phyloP scores from a whole-genome alignment of 2,797 vertebrate species.

The Anomalospiza imberbis region DNA sequence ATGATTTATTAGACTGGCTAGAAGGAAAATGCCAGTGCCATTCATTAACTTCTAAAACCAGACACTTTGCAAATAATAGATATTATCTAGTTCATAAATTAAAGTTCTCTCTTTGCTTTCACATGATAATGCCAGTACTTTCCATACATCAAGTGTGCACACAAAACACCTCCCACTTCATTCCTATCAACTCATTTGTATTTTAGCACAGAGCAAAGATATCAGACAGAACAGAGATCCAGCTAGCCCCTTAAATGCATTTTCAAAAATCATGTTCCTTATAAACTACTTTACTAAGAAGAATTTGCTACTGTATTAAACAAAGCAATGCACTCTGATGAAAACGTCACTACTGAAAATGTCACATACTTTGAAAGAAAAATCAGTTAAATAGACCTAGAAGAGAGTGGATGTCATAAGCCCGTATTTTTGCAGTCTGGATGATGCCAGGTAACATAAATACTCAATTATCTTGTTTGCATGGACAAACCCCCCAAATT shows the following conservation, averaged over 20 bases:
- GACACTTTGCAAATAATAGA: background rate
- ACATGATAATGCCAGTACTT: background rate
- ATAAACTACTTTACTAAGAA: background rate
- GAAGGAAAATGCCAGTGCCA: background rate
- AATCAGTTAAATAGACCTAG: background rate
- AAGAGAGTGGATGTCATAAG: background rate
- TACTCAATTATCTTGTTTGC: background rate
- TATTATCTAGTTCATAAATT: background rate
- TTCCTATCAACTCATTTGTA: background rate
- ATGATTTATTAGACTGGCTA: background rate
- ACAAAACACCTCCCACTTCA: background rate
- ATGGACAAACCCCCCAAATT: background rate
- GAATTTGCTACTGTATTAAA: background rate
- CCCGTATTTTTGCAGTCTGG: background rate
- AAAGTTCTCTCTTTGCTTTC: background rate
- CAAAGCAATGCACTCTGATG: background rate
- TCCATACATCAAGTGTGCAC: background rate
- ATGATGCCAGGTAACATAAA: background rate
- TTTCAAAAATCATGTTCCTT: background rate
- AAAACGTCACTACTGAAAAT: background rate
- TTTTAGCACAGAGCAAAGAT: background rate
- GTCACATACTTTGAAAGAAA: background rate
- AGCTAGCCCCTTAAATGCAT: background rate
- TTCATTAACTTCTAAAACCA: background rate
- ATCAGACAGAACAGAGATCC: background rate